Base-by-base conservation (phyloP, 1,140 invertebrate genomes). In the Leptopilina clavipes region DNA sequence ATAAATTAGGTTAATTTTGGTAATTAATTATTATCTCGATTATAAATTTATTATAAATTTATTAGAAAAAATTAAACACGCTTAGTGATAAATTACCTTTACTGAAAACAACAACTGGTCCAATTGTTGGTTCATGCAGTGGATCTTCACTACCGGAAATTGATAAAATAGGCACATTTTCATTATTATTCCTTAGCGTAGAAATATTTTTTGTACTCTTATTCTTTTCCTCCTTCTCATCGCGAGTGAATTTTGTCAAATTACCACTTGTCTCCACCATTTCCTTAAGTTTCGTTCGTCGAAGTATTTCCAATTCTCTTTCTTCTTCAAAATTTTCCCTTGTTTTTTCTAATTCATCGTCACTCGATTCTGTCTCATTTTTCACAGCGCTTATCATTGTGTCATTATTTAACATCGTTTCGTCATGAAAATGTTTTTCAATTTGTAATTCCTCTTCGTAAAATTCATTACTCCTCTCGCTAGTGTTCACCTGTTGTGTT, bases 11-110 rank as follows among this genome's bases (percentile, higher is more conserved):
- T n/a, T n/a, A n/a, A n/a, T n/a, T n/a, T n/a, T n/a, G n/a, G n/a
- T n/a, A n/a, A n/a, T n/a, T n/a, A n/a, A n/a, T n/a, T n/a, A n/a
- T n/a, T n/a, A n/a, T n/a, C n/a, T n/a, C n/a, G n/a, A n/a, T n/a
- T n/a, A n/a, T n/a, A n/a, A n/a, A n/a, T n/a, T n/a, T n/a, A n/a
- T n/a, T n/a, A n/a, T n/a, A n/a, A n/a, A n/a, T n/a, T n/a, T n/a
- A n/a, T n/a, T n/a, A n/a, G n/a, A n/a, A n/a, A n/a, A n/a, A n/a
- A n/a, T n/a, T n/a, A n/a, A n/a, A n/a, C n/a, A n/a, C n/a, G n/a
- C n/a, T n/a, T n/a, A n/a, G n/a, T n/a, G 25, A 31, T 31, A 31
- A 31, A 31, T 79, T 81, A 89, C 88, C 85, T 85, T 83, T 84
- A 70, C 80, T 84, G 25, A 85, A 85, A 17, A 82, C 73, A 73